Conservation (phyloP, 2,113 vertebrate species). For the Plestiodon gilberti region DNA sequence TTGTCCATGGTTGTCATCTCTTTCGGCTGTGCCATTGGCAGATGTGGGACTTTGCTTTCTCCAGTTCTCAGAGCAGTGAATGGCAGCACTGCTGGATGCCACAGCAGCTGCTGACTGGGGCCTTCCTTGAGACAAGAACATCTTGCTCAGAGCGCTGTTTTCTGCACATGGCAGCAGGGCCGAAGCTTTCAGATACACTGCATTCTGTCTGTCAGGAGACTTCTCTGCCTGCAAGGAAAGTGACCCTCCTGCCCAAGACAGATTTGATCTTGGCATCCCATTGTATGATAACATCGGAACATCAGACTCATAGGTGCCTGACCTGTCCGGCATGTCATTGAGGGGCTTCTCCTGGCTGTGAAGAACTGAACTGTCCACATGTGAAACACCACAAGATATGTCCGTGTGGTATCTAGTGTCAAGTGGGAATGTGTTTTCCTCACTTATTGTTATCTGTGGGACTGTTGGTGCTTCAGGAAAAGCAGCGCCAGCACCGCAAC, state of each 20-base stretch:
- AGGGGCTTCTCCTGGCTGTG: neutral
- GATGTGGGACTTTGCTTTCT: neutral
- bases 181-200: neutral
- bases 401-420: neutral
- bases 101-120: accelerated
- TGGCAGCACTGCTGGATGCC: neutral
- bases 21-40: neutral
- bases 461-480: neutral
- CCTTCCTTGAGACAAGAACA: neutral
- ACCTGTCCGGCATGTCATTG: neutral
- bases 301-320: neutral
- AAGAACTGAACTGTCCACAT: neutral
- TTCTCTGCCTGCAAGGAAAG: accelerated
- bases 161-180: neutral
- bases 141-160: neutral
- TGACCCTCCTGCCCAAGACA: neutral
- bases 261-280: neutral
- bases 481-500: accelerated
- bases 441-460: neutral
- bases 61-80: accelerated
- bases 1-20: neutral
- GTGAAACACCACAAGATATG: neutral
- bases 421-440: neutral
- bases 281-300: neutral
- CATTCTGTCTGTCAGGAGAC: neutral